Conservation (phyloP, 1,140 invertebrate genomes). For the Armadillidium nasatum region DNA sequence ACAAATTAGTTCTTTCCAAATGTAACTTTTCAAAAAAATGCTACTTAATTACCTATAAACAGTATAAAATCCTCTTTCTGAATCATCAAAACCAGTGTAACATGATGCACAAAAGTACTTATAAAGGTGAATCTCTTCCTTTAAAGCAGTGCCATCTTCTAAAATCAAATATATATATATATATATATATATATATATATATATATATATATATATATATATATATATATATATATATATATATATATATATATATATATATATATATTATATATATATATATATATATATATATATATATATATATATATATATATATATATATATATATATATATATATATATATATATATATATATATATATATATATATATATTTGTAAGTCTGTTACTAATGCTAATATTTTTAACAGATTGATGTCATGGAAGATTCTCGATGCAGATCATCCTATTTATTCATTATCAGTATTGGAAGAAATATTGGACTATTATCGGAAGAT, state of each 20-base stretch:
- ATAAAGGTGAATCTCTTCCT: neutral
- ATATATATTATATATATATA: neutral
- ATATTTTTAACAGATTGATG: no score
- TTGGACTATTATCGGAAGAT: no score
- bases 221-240: neutral
- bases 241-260: neutral
- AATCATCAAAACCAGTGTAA: neutral
- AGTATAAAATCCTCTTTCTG: neutral
- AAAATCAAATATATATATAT: no score
- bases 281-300: neutral
- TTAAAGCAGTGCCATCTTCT: neutral
- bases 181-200: neutral
- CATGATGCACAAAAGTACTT: neutral
- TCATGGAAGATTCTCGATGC: no score
- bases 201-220: neutral
- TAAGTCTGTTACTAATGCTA: no score
- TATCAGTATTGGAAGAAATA: no score
- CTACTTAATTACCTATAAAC: neutral
- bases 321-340: no score
- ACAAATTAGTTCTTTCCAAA: neutral
- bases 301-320: no score
- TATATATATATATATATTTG: no score
- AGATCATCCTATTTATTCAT: no score
- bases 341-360: no score
- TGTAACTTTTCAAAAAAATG: neutral